A percentile compares a stretch with the other conserved stretches of the same genome.
Conservation (phyloP, 2,113 vertebrate species). For the Ammodytes dubius region DNA sequence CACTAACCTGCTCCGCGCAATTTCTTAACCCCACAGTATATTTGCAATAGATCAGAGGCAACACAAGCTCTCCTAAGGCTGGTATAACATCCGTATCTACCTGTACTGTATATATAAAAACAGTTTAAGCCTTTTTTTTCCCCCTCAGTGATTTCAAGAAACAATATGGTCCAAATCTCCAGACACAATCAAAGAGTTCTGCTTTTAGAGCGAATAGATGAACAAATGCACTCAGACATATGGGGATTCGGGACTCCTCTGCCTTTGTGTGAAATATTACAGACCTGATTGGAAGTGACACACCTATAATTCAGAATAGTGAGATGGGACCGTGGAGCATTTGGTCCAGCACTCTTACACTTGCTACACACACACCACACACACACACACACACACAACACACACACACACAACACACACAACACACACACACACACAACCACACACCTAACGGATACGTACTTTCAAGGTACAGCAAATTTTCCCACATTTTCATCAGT, state of each 20-base stretch:
- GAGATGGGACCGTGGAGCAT: conserved; percentile 43
- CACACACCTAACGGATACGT: conserved; percentile 26
- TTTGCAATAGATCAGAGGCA: conserved; percentile 48
- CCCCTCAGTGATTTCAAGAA: conserved; percentile 43
- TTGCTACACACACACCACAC: background rate
- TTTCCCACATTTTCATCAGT: conserved; percentile 44
- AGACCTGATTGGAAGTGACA: conserved; percentile 78
- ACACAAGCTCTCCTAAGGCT: conserved; percentile 9
- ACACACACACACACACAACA: background rate
- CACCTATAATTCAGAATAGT: conserved; percentile 77
- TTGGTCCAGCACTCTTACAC: background rate
- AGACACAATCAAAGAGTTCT: conserved; percentile 65
- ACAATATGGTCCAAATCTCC: conserved; percentile 48
- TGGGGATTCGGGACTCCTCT: conserved; percentile 60
- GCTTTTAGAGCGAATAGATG: conserved; percentile 57
- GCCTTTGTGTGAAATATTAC: conserved; percentile 77
- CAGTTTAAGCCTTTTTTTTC: conserved; percentile 23
- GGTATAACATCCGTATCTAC: conserved; percentile 31
- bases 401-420: conserved; percentile 17
- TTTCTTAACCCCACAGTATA: conserved; percentile 19
- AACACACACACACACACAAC: conserved; percentile 21
- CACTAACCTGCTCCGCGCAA: background rate
- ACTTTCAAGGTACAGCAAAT: conserved; percentile 33
- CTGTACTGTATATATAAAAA: conserved; percentile 12
- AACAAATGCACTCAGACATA: conserved; percentile 61